Base-by-base conservation (phyloP, 2,797 vertebrate species). In the Cossypha polioptera region DNA sequence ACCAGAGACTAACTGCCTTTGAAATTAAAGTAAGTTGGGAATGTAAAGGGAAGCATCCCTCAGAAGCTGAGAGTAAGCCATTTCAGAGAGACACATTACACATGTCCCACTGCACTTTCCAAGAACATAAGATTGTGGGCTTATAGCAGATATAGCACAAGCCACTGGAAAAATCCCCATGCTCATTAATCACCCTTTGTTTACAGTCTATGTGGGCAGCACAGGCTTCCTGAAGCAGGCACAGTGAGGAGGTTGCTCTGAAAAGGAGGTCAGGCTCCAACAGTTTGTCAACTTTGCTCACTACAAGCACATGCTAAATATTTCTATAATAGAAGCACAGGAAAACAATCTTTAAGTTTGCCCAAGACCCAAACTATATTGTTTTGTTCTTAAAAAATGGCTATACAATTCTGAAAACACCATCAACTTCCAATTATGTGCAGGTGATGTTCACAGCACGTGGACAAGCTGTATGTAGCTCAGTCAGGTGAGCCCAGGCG, bases 381-480 rank as follows among this genome's bases (percentile, higher is more conserved):
- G 7, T 18, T 92, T 89, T 50, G 14, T 35, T 87, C 31, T 50
- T 51, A 16, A 61, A 72, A 80, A 87, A 35, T 9, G 5, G 13
- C 76, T 4, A 55, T n/a, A 43, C 1, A 40, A 62, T 45, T 80
- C 53, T 69, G 48, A 69, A 88, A 90, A 40, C 10, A 21, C 1
- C 4, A 1, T 16, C 42, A 38, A 11, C 14, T 63, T 73, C 25
- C 14, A 73, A 0, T 43, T 58, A 24, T 9, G 7, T 38, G 15
- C 2, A 28, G 17, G 3, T 51, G 45, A 58, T 18, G 7, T 48
- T 79, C 51, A 33, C 13, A 7, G 13, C 9, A 24, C 0, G 0
- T 47, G 35, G 24, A 40, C 33, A 76, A 76, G 24, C 6, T 51
- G 5, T 4, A 13, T 29, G 10, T 33, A 36, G 40, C 36, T 14